Conservation (phyloP, 2,797 vertebrate genomes). For the Australoheros facetus region DNA sequence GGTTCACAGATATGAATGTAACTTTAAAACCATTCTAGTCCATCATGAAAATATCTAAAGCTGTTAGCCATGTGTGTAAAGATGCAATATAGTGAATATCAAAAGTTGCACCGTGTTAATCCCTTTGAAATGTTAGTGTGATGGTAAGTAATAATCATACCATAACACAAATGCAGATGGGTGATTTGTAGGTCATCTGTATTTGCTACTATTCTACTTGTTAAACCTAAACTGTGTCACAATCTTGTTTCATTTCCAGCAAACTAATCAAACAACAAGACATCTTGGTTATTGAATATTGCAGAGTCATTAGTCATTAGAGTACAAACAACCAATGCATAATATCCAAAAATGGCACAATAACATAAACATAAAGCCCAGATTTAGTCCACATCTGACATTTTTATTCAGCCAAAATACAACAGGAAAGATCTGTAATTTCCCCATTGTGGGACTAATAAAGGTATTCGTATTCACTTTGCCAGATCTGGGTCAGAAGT, state of each 20-base stretch:
- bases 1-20: neutral
- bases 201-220: neutral
- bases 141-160: neutral
- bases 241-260: neutral
- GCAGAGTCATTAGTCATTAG: neutral
- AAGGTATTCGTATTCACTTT: too few species aligned
- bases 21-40: neutral
- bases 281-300: neutral
- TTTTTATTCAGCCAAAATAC: neutral
- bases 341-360: neutral
- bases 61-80: neutral
- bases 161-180: neutral
- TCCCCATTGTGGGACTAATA: too few species aligned
- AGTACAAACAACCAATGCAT: neutral
- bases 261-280: neutral
- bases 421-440: neutral
- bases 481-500: neutral
- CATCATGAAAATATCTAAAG: neutral
- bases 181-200: slow-evolving; percentile 1
- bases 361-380: too few species aligned
- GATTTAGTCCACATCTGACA: neutral
- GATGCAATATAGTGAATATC: neutral
- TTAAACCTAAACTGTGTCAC: neutral
- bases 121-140: neutral
- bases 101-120: neutral